Conservation (phyloP, 1,140 invertebrate species). For the Cyclina sinensis region DNA sequence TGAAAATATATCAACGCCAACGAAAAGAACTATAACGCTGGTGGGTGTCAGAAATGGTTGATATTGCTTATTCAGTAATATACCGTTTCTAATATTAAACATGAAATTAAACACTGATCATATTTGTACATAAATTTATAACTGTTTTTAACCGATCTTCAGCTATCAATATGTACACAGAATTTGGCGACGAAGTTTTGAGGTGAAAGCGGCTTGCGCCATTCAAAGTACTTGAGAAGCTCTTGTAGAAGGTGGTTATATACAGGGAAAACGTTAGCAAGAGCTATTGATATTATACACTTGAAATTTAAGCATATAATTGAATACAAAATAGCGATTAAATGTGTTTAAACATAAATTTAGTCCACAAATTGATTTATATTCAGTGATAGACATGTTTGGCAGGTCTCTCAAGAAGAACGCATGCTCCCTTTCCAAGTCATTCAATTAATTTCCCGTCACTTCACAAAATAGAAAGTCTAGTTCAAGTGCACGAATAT, state of each 20-base stretch:
- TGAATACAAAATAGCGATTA: constrained; percentile 28
- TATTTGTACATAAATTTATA: constrained; percentile 2
- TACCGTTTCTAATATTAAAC: background rate
- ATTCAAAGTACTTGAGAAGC: background rate
- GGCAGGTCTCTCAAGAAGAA: background rate
- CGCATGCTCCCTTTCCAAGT: background rate
- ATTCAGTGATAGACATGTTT: background rate
- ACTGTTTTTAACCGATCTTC: background rate
- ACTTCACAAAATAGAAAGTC: background rate
- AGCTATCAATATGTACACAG: constrained; percentile 22
- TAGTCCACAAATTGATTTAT: constrained; percentile 21
- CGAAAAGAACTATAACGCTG: no score
- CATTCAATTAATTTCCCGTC: constrained; percentile 29
- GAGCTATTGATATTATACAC: constrained; percentile 10
- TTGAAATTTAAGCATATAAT: constrained; percentile 27
- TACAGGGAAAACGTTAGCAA: background rate
- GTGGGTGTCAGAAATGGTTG: no score
- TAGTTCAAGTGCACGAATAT: background rate
- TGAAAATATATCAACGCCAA: no score
- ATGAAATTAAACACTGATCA: background rate
- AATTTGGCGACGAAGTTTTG: constrained; percentile 12
- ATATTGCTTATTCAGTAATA: no score
- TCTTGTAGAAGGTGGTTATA: constrained; percentile 2
- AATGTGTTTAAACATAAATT: constrained; percentile 19
- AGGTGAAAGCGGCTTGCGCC: background rate